A percentile compares a stretch with the other conserved stretches of the same genome.
Evolutionary conservation across 2,888 invertebrate genomes (phyloP).

Genomic region (Agrilus biguttatus): DNA sequence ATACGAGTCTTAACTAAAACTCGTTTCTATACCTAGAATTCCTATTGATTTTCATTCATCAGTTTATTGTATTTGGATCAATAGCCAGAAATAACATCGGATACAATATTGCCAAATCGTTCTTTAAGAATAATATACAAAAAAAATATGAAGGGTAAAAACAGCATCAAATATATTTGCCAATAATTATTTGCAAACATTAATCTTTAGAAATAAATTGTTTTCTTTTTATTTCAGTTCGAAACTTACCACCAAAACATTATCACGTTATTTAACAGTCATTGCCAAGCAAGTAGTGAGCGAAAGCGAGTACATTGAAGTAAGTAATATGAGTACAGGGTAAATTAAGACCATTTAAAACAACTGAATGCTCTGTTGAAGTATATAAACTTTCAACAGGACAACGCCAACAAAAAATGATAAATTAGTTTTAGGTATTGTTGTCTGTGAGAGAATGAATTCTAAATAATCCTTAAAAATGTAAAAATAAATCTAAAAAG

Average conservation of each 20-base stretch:
- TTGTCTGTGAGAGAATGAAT: no score
- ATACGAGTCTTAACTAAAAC: no score
- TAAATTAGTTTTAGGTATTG: no score
- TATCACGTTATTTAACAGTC: slow-evolving; percentile 31
- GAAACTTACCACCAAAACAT: slow-evolving; percentile 30
- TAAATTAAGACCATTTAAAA: no score
- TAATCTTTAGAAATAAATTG: no score
- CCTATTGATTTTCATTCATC: slow-evolving; percentile 54
- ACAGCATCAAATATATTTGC: neutral
- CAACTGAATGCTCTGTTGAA: no score
- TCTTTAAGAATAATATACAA: slow-evolving; percentile 48
- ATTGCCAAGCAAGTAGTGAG: slow-evolving; percentile 35
- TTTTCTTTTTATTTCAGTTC: slow-evolving; percentile 25
- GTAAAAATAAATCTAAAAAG: no score
- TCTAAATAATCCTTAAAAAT: no score
- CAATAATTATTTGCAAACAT: neutral
- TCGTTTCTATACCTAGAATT: slow-evolving; percentile 34
- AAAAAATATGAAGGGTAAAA: slow-evolving; percentile 49
- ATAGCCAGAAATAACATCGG: slow-evolving; percentile 54
- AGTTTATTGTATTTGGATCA: slow-evolving; percentile 57
- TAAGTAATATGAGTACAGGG: no score
- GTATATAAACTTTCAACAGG: no score
- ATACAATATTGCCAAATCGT: slow-evolving; percentile 55
- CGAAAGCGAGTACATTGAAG: slow-evolving; percentile 25
- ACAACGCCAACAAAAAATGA: no score